Percentiles rank a stretch among this genome's conserved stretches.
phyloP scores from a whole-genome alignment of 2,113 vertebrate genomes.

The Lipotes vexillifer region DNA sequence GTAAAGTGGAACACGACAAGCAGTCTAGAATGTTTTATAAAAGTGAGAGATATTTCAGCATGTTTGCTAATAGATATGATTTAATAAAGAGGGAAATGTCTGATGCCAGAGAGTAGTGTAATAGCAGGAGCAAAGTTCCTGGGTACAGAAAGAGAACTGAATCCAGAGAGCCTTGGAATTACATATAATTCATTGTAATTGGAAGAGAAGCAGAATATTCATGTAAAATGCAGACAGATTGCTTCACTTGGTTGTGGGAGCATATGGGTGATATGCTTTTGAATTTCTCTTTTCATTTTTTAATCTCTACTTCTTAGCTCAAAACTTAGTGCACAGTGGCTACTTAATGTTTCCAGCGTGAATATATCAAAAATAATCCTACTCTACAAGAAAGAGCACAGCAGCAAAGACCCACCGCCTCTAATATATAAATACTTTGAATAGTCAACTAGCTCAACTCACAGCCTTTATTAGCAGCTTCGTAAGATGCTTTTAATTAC shows the following conservation, averaged over 20 bases:
- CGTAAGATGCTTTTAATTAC: background rate
- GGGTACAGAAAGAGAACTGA: background rate
- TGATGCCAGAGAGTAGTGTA: background rate
- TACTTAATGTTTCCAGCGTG: background rate
- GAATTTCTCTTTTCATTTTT: background rate
- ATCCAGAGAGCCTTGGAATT: background rate
- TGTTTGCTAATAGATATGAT: background rate
- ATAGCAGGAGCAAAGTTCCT: background rate
- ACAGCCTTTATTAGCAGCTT: background rate
- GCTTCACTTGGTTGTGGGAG: background rate
- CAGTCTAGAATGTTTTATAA: background rate
- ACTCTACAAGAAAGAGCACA: background rate
- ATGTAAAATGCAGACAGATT: background rate
- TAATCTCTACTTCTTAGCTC: background rate
- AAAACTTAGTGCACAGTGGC: background rate
- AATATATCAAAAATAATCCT: background rate
- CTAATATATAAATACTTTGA: background rate
- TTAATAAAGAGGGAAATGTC: background rate
- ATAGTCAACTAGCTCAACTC: background rate
- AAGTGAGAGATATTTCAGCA: background rate
- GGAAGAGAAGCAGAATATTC: background rate
- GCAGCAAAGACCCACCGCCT: background rate
- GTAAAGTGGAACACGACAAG: background rate
- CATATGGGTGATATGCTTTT: background rate
- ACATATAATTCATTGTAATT: background rate